Base-by-base conservation (phyloP, 2,888 invertebrate species). In the Alitta virens region DNA sequence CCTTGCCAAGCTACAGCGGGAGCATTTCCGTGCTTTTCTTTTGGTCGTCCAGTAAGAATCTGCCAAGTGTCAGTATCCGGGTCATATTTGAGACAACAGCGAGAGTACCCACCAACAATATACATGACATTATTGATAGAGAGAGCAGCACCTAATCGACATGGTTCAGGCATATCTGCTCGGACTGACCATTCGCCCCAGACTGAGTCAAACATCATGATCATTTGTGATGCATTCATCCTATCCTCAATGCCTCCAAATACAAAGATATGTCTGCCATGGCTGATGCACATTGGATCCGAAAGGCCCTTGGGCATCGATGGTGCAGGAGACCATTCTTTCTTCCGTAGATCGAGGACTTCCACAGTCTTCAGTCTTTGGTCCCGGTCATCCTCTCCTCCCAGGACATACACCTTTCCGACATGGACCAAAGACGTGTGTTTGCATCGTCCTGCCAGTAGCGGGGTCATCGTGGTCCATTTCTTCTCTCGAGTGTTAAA, bases 301-400 rank as follows among this genome's bases (percentile, higher is more conserved):
- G 57, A 62, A 2, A 64, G 54, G 9, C 59, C 64, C 18, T 59
- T 51, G 7, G 26, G 42, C 64, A 66, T 58, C 26, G 25, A 43
- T 18, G 60, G 16, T 23, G 54, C 40, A 9, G 24, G 12, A 24
- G 42, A 23, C 65, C 65, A 65, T 23, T 60, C 25, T 7, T 23
- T 21, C 14, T 27, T 21, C 12, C 16, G 26, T 9, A 33, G n/a
- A 21, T 43, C 56, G 5, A 24, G 26, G 12, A 27, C 12, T 38
- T 66, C 66, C 2, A 63, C 53, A 21, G 56, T 43, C 9, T 42
- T 52, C 18, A 66, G 42, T 38, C 52, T 59, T 23, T 42, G 25
- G 40, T 64, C 62, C n/a, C 27, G 21, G 56, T 64, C 66, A 26
- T 62, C 63, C 60, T 64, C 60, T 18, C 66, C 66, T n/a, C 66